Percentiles rank a stretch among this genome's conserved stretches.
These are phyloP conservation scores for Mellilla xanthometata DNA, from an alignment of 2,888 invertebrate species.

Conservation along the genomic window DNA sequence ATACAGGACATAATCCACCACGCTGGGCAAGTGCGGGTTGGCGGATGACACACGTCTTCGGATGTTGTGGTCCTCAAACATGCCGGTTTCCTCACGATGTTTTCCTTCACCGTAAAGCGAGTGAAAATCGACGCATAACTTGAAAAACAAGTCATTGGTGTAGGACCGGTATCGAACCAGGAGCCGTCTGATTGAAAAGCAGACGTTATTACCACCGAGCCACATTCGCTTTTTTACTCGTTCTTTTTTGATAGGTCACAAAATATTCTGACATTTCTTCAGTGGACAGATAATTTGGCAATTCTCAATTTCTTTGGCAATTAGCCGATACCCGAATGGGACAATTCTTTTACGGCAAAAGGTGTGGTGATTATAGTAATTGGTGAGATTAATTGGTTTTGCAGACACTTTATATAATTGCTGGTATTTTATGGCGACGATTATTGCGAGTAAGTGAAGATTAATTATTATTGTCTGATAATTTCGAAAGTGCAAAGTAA, in stretches of 20 bases:
- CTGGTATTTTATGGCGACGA: constrained; percentile 5
- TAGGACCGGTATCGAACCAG: too few relatives aligned
- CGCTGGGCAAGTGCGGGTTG: too few relatives aligned
- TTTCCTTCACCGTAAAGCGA: too few relatives aligned
- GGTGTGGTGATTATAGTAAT: constrained; percentile 20
- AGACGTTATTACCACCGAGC: too few relatives aligned
- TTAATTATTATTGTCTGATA: not conserved
- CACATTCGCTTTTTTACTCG: too few relatives aligned
- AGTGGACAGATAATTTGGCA: not conserved
- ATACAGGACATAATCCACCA: too few relatives aligned
- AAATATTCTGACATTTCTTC: not conserved
- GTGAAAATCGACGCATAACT: too few relatives aligned
- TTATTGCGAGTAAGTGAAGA: constrained; percentile 9
- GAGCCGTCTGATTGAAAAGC: too few relatives aligned
- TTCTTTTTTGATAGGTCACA: not conserved
- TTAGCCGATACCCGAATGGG: constrained; percentile 1
- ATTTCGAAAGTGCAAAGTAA: constrained; percentile 1
- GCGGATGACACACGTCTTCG: too few relatives aligned
- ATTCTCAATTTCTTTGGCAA: constrained; percentile 6
- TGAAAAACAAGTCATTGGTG: too few relatives aligned
- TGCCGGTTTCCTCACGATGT: too few relatives aligned
- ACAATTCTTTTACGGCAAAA: constrained; percentile 14
- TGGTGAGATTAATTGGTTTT: constrained; percentile 21
- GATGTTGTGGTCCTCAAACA: too few relatives aligned
- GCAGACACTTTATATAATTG: constrained; percentile 14